Evolutionary conservation across 1,140 invertebrate genomes (phyloP).

Genomic region (Cecropterus lyciades): DNA sequence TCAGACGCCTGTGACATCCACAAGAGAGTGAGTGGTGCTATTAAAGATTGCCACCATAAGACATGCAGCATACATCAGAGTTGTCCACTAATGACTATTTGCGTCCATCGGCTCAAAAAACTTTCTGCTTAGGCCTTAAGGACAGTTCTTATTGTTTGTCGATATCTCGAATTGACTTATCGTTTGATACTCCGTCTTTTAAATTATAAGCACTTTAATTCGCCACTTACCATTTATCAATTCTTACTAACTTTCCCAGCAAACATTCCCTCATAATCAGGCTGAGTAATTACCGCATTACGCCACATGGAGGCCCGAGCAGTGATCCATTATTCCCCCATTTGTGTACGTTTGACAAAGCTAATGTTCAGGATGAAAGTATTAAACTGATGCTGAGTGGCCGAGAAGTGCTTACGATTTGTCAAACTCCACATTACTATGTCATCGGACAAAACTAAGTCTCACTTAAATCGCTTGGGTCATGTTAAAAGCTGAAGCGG

Average conservation of each 20-base stretch:
- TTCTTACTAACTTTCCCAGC: constrained; percentile 4
- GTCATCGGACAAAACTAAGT: constrained; percentile 49
- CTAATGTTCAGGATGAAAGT: constrained; percentile 34
- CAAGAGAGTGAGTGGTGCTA: no score
- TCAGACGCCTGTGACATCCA: no score
- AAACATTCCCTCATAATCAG: constrained; percentile 19
- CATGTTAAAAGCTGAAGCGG: constrained; percentile 39
- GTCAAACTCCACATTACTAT: constrained; percentile 58
- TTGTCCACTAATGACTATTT: no score
- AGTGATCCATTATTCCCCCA: constrained; percentile 24
- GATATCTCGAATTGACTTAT: no score
- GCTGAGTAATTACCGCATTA: constrained; percentile 14
- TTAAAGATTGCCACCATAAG: no score
- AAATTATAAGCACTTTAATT: no score
- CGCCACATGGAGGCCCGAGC: constrained; percentile 3
- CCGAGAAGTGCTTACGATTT: constrained; percentile 51
- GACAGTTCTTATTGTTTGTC: no score
- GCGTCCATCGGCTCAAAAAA: no score
- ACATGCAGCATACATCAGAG: no score
- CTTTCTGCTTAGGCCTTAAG: no score
- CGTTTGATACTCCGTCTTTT: no score
- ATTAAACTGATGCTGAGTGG: constrained; percentile 30
- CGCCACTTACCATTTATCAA: no score
- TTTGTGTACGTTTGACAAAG: constrained; percentile 28
- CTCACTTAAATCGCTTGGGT: constrained; percentile 37